Evolutionary conservation across 2,797 vertebrate genomes (phyloP).

Genomic region (Anabas testudineus): DNA sequence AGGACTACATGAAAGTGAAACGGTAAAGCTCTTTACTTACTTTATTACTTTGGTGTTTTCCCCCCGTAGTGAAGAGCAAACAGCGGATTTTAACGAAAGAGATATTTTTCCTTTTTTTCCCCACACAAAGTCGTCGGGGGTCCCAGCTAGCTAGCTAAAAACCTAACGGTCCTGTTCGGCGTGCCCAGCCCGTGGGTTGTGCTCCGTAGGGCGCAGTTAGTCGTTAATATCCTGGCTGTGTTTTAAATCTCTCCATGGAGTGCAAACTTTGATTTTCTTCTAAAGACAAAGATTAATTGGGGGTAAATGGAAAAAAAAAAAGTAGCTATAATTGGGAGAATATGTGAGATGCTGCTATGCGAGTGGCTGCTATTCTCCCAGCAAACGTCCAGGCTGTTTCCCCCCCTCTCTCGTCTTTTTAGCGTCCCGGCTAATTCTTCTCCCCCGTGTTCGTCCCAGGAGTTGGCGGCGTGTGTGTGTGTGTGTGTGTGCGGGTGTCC

Average conservation of each 20-base stretch:
- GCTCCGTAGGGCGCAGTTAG: conserved; percentile 41
- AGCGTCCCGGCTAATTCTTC: conserved; percentile 1
- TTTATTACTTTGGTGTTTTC: conserved; percentile 73
- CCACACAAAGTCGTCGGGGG: conserved; percentile 9
- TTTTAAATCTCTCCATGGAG: conserved; percentile 71
- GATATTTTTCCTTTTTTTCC: not conserved
- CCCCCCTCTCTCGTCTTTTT: conserved; percentile 9
- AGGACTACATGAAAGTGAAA: conserved; percentile 52
- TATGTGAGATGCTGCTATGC: conserved; percentile 52
- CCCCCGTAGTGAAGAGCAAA: not conserved
- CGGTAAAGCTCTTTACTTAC: too few species aligned
- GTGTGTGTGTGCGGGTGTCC: conserved; percentile 49
- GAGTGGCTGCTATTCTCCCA: conserved; percentile 4
- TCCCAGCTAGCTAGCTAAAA: conserved; percentile 29
- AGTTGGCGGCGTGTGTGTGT: conserved; percentile 42
- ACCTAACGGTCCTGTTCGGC: conserved; percentile 63
- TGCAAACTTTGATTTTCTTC: conserved; percentile 26
- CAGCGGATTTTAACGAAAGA: not conserved
- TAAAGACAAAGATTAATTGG: not conserved
- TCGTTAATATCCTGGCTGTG: conserved; percentile 53
- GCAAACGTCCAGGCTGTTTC: not conserved
- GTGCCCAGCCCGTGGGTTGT: conserved; percentile 42
- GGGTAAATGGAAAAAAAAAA: conserved; percentile 1
- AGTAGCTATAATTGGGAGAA: not conserved
- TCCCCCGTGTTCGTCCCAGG: conserved; percentile 15